A percentile compares a stretch with the other conserved stretches of the same genome.
phyloP scores from a whole-genome alignment of 92 coral and sea anemone species.

The Meandrina meandrites region DNA sequence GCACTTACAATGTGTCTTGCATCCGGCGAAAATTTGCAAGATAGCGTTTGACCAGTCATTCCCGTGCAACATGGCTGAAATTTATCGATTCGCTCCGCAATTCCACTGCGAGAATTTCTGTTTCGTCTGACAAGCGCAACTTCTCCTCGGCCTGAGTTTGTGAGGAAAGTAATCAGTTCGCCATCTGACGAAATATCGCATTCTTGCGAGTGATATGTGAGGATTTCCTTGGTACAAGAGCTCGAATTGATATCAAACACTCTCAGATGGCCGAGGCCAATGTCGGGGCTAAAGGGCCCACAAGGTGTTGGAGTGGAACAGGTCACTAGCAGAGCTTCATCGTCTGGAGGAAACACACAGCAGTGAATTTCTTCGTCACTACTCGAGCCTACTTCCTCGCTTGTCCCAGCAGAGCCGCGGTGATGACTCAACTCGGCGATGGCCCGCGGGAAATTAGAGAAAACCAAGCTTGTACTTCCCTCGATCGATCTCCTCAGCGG shows the following conservation, averaged over 20 bases:
- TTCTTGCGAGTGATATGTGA: conserved; percentile 83
- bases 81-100: conserved; percentile 75
- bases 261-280: conserved; percentile 83
- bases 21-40: conserved; percentile 88
- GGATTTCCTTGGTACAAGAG: conserved; percentile 72
- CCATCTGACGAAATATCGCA: conserved; percentile 92
- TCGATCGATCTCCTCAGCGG: conserved; percentile 56
- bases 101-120: conserved; percentile 62
- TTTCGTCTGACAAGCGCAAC: conserved; percentile 76
- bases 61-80: conserved; percentile 88
- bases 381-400: conserved; percentile 34
- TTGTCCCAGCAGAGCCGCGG: conserved; percentile 32
- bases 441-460: conserved; percentile 77
- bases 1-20: conserved; percentile 74
- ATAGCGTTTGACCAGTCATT: conserved; percentile 84
- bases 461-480: conserved; percentile 38
- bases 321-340: conserved; percentile 74
- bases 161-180: conserved; percentile 77
- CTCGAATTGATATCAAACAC: conserved; percentile 72
- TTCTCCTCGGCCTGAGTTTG: conserved; percentile 82
- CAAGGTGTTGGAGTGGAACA: conserved; percentile 72
- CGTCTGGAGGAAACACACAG: conserved; percentile 85
- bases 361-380: conserved; percentile 71
- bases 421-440: conserved; percentile 71
- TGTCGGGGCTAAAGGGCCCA: conserved; percentile 69